Base-by-base conservation (phyloP, 2,888 invertebrate genomes). In the Tyria jacobaeae region DNA sequence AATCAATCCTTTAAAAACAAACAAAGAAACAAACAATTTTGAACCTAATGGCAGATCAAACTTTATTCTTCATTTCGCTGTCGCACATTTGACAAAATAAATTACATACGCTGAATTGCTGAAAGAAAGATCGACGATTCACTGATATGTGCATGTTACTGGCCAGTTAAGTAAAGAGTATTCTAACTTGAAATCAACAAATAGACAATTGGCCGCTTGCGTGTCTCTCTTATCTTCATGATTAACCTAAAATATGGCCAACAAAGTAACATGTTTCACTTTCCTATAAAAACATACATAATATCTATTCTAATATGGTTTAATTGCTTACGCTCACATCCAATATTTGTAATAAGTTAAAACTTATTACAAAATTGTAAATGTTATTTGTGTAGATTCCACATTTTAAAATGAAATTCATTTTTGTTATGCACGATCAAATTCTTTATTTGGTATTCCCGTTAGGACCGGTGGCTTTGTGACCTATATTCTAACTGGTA, bases 401-500 rank as follows among this genome's bases (percentile, higher is more conserved):
- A 7, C 2, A 9, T 27, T 27, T 27, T 27, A 6, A 6, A 31
- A 31, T 31, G 7, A 6, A 31, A 31, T 31, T 31, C 3, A 31
- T 5, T 17, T 41, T n/a, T 41, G 17, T 12, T 47, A 3, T 47
- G 6, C 4, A 14, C 24, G 47, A 9, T 14, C 24, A 47, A 47
- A 24, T 47, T 47, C 10, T 39, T 37, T 53, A 25, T 51, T 44
- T 52, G 37, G 31, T 48, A 7, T 14, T 62, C 53, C 62, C 62
- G 62, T 62, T 62, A 62, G n/a, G 5, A 52, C 37, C 49, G 53
- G 53, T 51, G 51, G 35, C 24, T 48, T 24, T 34, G 35, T 72
- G 68, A 70, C 74, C 75, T 61, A 74, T 74, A 74, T 75, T 51
- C 9, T 24, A 64, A 75, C 68, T 63, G 65, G 75, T 69, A 66